phyloP scores from a whole-genome alignment of 2,888 invertebrate species.

The Gisinianus flammeolus region DNA sequence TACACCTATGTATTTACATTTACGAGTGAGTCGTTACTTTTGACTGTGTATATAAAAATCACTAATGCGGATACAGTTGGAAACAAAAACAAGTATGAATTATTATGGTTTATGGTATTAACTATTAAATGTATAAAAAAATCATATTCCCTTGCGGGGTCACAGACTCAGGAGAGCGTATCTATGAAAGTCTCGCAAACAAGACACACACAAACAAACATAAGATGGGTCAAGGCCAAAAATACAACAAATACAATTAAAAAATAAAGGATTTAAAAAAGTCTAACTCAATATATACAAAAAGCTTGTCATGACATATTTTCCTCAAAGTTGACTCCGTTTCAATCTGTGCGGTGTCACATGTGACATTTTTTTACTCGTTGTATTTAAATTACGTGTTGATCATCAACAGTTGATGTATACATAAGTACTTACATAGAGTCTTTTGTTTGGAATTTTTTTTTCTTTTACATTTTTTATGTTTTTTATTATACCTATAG shows the following conservation, averaged over 20 bases:
- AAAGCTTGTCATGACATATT: no score
- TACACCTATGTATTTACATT: no score
- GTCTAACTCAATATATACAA: neutral
- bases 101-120: neutral
- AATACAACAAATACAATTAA: neutral
- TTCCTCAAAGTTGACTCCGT: no score
- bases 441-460: no score
- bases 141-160: slow-evolving; percentile 7
- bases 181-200: slow-evolving; percentile 5
- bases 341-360: no score
- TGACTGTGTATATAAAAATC: neutral
- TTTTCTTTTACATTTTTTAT: no score
- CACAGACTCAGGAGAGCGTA: slow-evolving; percentile 26
- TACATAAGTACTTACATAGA: no score
- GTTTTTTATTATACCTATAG: no score
- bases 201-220: neutral
- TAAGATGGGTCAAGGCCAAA: slow-evolving; percentile 38
- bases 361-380: no score
- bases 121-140: neutral
- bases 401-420: no score
- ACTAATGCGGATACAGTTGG: neutral
- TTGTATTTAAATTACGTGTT: no score
- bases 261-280: neutral
- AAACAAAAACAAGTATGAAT: neutral
- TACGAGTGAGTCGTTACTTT: no score